A percentile compares a stretch with the other conserved stretches of the same genome.
Conservation (phyloP, 1,140 invertebrate genomes). For the Sinonovacula constricta region DNA sequence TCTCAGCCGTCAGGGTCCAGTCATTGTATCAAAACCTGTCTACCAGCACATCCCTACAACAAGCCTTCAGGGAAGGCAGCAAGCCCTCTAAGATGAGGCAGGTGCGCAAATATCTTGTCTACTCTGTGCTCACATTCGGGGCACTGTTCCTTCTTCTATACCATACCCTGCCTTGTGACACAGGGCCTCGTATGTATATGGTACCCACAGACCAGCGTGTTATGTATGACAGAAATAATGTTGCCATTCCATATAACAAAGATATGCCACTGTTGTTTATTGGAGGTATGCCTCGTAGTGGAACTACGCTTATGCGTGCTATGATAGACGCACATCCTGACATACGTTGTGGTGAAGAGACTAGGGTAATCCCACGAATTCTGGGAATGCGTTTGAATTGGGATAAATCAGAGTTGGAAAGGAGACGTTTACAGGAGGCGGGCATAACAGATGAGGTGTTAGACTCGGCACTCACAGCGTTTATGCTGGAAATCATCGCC, state of each 20-base stretch:
- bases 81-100: not conserved
- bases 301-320: constrained; percentile 97
- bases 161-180: not conserved
- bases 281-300: constrained; percentile 96
- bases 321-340: constrained; percentile 99
- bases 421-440: constrained; percentile 91
- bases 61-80: no score
- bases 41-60: no score
- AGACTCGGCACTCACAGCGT: constrained; percentile 96
- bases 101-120: not conserved
- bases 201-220: constrained; percentile 66
- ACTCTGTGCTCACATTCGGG: not conserved
- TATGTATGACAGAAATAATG: constrained; percentile 65
- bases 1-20: no score
- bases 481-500: constrained; percentile 89
- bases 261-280: constrained; percentile 97
- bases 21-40: no score
- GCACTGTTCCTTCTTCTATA: not conserved
- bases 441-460: constrained; percentile 95
- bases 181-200: constrained; percentile 52
- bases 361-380: constrained; percentile 91
- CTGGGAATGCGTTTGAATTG: constrained; percentile 74
- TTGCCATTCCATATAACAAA: constrained; percentile 81
- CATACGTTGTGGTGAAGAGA: constrained; percentile 98
- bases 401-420: constrained; percentile 72